A percentile compares a stretch with the other conserved stretches of the same genome.
phyloP scores from a whole-genome alignment of 1,140 invertebrate species.

The Armadillidium nasatum region DNA sequence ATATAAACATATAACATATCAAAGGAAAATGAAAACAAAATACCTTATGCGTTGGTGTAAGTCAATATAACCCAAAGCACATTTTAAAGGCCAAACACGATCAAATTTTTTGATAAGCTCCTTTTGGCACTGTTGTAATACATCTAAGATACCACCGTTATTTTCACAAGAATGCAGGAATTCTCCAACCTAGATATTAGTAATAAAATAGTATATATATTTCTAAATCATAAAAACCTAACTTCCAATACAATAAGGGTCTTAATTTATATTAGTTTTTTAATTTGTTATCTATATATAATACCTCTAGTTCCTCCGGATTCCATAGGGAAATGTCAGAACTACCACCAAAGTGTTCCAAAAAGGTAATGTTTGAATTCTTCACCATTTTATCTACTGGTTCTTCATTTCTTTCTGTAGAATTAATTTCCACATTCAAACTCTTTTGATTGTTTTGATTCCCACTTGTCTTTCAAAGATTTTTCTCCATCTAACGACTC shows the following conservation, averaged over 20 bases:
- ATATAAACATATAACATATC: too few relatives aligned
- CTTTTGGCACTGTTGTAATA: constrained; percentile 32
- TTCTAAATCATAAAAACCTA: too few relatives aligned
- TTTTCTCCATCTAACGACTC: too few relatives aligned
- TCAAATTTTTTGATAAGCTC: constrained; percentile 24
- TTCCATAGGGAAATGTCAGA: not conserved
- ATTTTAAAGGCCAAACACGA: constrained; percentile 21
- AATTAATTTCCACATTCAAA: too few relatives aligned
- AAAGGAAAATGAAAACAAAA: not conserved
- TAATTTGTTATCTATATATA: too few relatives aligned
- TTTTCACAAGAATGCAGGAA: constrained; percentile 31
- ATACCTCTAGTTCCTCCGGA: not conserved
- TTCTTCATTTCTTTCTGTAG: too few relatives aligned
- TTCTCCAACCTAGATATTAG: constrained; percentile 27
- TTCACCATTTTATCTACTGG: not conserved
- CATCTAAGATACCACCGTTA: constrained; percentile 37
- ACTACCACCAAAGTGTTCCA: not conserved
- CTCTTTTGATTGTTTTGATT: too few relatives aligned
- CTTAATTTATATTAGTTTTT: too few relatives aligned
- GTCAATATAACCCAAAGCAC: constrained; percentile 29
- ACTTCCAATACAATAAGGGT: too few relatives aligned
- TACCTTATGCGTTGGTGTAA: constrained; percentile 36
- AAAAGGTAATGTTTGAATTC: not conserved
- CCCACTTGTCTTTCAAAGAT: too few relatives aligned
- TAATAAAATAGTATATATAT: not conserved